A percentile compares a stretch with the other conserved stretches of the same genome.
phyloP scores from a whole-genome alignment of 2,113 vertebrate species.

The Platysteira castanea region DNA sequence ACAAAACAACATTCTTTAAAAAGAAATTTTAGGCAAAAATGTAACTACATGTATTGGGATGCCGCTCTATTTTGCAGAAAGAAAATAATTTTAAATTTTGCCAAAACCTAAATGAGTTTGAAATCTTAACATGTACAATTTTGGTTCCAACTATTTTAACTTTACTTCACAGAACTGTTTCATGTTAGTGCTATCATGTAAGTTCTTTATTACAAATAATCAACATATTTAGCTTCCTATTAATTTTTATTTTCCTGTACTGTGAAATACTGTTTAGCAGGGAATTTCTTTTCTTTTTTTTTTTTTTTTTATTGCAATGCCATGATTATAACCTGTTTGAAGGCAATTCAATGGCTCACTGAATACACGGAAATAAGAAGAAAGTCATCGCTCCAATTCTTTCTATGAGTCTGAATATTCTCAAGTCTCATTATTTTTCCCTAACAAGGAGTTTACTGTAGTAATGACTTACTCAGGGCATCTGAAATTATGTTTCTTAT shows the following conservation, averaged over 20 bases:
- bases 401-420: neutral
- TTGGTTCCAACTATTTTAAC: neutral
- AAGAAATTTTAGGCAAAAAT: neutral
- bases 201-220: neutral
- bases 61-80: neutral
- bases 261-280: neutral
- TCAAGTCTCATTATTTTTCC: slow-evolving; percentile 16
- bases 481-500: slow-evolving; percentile 60
- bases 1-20: neutral
- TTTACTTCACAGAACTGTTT: neutral
- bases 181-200: neutral
- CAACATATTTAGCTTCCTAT: neutral
- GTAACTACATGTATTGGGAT: neutral
- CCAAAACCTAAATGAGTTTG: neutral
- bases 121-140: neutral
- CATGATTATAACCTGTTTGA: neutral
- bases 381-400: neutral
- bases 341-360: neutral
- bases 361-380: neutral
- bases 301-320: neutral
- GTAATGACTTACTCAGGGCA: slow-evolving; percentile 52
- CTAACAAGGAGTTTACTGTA: slow-evolving; percentile 19
- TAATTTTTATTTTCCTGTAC: neutral
- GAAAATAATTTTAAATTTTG: neutral
- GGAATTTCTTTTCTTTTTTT: neutral